These are phyloP conservation scores for Ooceraea biroi DNA, from an alignment of 1,140 invertebrate species.

Conservation along the genomic window DNA sequence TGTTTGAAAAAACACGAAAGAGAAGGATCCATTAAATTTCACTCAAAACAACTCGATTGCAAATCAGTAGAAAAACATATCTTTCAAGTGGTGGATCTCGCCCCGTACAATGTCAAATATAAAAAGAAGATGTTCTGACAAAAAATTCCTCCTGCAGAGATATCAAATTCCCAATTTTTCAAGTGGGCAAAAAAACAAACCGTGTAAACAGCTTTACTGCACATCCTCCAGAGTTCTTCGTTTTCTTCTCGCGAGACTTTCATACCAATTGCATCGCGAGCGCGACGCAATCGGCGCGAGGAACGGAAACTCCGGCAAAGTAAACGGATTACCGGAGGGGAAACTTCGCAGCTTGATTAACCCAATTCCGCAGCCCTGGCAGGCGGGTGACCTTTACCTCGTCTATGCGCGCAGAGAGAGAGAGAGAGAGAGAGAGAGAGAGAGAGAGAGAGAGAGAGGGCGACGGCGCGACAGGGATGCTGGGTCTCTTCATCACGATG, in stretches of 20 bases:
- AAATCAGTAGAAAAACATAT: not conserved
- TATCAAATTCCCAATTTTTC: not conserved
- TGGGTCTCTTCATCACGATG: conserved; percentile 34
- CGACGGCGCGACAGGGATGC: too few species aligned
- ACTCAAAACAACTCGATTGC: not conserved
- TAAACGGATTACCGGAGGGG: not conserved
- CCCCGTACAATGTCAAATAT: not conserved
- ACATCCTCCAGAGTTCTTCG: not conserved
- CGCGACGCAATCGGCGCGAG: not conserved
- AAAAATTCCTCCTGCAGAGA: not conserved
- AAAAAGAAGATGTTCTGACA: not conserved
- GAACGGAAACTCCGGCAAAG: not conserved
- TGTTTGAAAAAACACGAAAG: not conserved
- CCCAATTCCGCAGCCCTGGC: conserved; percentile 63
- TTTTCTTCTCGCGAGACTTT: not conserved
- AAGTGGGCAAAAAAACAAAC: not conserved
- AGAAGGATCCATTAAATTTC: not conserved
- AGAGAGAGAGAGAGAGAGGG: too few species aligned
- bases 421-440: conserved; percentile 35
- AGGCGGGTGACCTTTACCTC: conserved; percentile 63
- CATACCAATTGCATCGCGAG: not conserved
- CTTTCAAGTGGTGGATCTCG: not conserved
- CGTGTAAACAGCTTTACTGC: not conserved
- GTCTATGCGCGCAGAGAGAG: conserved; percentile 26
- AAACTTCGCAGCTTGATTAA: conserved; percentile 61